Percentiles rank a stretch among this genome's conserved stretches.
phyloP scores from a whole-genome alignment of 1,140 invertebrate genomes.

The Cardiocondyla obscurior region DNA sequence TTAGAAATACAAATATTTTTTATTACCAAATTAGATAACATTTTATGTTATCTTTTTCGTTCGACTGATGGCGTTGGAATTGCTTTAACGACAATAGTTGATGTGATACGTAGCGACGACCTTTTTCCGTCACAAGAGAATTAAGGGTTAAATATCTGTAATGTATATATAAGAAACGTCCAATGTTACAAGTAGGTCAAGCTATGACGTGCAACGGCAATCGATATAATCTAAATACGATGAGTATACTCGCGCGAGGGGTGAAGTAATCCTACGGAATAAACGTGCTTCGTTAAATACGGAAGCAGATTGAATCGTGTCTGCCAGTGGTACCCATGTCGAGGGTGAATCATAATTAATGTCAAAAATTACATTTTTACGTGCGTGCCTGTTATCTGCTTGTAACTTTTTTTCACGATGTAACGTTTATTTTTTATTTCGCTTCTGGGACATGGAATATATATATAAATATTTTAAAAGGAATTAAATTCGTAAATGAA shows the following conservation, averaged over 20 bases:
- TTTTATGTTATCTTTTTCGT: neutral
- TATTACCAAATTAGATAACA: neutral
- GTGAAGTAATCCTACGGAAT: constrained; percentile 68
- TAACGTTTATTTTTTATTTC: neutral
- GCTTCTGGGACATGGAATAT: neutral
- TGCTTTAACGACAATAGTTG: neutral
- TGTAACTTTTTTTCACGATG: neutral
- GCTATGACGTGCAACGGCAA: constrained; percentile 64
- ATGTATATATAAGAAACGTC: neutral
- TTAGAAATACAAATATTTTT: neutral
- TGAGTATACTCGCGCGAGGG: constrained; percentile 52
- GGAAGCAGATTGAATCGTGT: constrained; percentile 51
- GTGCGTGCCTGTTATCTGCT: neutral
- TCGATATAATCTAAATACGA: constrained; percentile 74
- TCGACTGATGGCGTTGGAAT: neutral
- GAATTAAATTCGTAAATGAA: neutral
- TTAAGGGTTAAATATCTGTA: constrained; percentile 15
- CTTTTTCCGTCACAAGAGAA: constrained; percentile 14
- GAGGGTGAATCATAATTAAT: neutral
- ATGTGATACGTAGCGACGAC: neutral
- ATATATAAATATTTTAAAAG: neutral
- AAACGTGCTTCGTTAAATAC: constrained; percentile 48
- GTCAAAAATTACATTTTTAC: neutral
- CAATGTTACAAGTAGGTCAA: constrained; percentile 60
- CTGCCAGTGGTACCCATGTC: constrained; percentile 25